These are phyloP conservation scores for Hyperoplus lanceolatus DNA, from an alignment of 2,797 vertebrate genomes.

Conservation along the genomic window DNA sequence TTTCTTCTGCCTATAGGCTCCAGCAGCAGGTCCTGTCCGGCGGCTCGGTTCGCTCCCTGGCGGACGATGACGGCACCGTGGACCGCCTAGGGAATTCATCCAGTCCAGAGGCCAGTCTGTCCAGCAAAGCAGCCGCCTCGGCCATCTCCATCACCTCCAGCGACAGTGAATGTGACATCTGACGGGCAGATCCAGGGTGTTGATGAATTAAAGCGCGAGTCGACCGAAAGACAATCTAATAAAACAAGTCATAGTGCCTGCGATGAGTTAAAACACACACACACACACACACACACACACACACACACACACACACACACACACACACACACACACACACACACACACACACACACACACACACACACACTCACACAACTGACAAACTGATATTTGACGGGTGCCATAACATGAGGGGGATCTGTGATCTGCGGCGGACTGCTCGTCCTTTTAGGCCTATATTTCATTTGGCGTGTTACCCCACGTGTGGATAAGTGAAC, in stretches of 20 bases:
- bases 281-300: conserved; percentile 33
- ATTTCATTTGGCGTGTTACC: conserved; percentile 76
- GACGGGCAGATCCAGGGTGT: conserved; percentile 72
- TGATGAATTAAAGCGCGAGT: conserved; percentile 63
- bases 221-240: conserved; percentile 84
- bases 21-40: conserved; percentile 97
- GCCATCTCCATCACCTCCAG: conserved; percentile 99
- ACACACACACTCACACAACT: conserved; percentile 10
- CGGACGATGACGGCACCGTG: conserved; percentile 91
- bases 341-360: conserved; percentile 41
- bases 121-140: conserved; percentile 96
- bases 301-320: conserved; percentile 34
- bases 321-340: conserved; percentile 36
- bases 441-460: conserved; percentile 70
- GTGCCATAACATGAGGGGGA: conserved; percentile 78
- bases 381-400: conserved; percentile 76
- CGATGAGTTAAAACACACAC: conserved; percentile 74
- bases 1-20: conserved; percentile 85
- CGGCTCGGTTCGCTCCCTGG: conserved; percentile 91
- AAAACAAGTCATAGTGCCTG: conserved; percentile 86
- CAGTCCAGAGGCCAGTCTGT: conserved; percentile 95
- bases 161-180: conserved; percentile 99
- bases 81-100: conserved; percentile 91
- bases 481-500: conserved; percentile 80
- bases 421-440: conserved; percentile 69